Conservation (phyloP, 2,888 invertebrate species). For the Drosophila emarginata region DNA sequence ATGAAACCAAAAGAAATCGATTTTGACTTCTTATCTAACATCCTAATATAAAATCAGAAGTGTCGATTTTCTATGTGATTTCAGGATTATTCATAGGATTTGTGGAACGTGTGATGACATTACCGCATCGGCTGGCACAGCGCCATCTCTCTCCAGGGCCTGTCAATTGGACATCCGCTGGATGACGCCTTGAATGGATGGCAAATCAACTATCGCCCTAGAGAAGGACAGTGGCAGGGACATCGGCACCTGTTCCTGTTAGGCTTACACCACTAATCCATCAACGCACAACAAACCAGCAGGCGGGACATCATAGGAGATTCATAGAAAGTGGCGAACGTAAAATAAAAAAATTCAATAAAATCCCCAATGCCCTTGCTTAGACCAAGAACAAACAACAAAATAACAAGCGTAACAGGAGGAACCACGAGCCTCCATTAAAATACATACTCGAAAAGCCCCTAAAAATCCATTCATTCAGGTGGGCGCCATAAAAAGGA, state of each 20-base stretch:
- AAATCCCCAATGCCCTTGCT: slow-evolving; percentile 48
- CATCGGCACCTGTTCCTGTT: slow-evolving; percentile 34
- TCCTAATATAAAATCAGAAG: neutral
- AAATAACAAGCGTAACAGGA: slow-evolving; percentile 13
- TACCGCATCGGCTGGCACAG: neutral
- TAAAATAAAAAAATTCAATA: slow-evolving; percentile 54
- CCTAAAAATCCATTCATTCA: slow-evolving; percentile 61
- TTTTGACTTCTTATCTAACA: neutral
- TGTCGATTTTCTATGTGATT: neutral
- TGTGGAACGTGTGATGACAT: neutral
- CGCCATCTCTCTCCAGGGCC: neutral
- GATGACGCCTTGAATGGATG: slow-evolving; percentile 46
- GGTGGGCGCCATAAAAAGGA: slow-evolving; percentile 39
- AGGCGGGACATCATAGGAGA: too few species aligned
- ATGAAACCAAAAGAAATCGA: neutral
- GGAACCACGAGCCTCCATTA: slow-evolving; percentile 42
- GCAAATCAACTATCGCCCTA: slow-evolving; percentile 18
- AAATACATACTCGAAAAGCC: slow-evolving; percentile 57
- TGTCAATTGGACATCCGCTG: slow-evolving; percentile 28
- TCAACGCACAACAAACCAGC: slow-evolving; percentile 52
- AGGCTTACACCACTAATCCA: slow-evolving; percentile 61
- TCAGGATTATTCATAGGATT: slow-evolving; percentile 5
- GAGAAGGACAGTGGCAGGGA: neutral
- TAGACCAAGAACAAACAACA: slow-evolving; percentile 24
- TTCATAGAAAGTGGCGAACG: slow-evolving; percentile 16